Percentiles rank a stretch among this genome's conserved stretches.
phyloP scores from a whole-genome alignment of 2,113 vertebrate genomes.

The Gopherus flavomarginatus region DNA sequence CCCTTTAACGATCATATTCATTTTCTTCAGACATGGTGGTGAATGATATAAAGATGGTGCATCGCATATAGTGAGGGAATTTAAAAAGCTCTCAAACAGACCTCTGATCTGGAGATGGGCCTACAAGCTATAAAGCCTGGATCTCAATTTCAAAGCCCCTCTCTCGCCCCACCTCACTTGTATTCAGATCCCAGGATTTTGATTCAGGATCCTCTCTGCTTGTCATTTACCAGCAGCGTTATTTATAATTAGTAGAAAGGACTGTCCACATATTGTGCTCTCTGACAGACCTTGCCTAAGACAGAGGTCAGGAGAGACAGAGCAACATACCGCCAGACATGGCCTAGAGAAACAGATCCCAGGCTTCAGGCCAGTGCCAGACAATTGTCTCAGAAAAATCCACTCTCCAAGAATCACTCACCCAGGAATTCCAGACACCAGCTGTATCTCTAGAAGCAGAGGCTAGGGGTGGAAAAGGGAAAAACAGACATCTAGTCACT shows the following conservation, averaged over 20 bases:
- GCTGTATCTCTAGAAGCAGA: neutral
- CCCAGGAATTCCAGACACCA: no score
- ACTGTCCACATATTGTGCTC: neutral
- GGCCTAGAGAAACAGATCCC: neutral
- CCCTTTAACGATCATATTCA: conserved; percentile 35
- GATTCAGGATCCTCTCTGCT: neutral
- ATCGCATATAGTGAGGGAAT: neutral
- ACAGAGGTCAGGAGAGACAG: neutral
- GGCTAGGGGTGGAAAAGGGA: neutral
- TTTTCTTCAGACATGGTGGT: conserved; percentile 17
- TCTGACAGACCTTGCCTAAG: neutral
- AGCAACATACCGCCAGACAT: neutral
- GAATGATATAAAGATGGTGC: neutral
- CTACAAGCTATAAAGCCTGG: neutral
- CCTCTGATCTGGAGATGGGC: neutral
- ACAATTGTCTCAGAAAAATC: no score
- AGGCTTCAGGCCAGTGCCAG: neutral
- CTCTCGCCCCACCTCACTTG: no score
- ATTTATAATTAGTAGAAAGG: neutral
- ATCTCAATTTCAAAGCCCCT: neutral
- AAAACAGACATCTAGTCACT: neutral
- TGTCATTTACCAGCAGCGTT: no score
- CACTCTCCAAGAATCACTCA: neutral
- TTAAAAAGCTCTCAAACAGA: conserved; percentile 23
- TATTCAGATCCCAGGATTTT: neutral